Base-by-base conservation (phyloP, 37 sponge, comb jelly and placozoan species). In the Beroe ovata region DNA sequence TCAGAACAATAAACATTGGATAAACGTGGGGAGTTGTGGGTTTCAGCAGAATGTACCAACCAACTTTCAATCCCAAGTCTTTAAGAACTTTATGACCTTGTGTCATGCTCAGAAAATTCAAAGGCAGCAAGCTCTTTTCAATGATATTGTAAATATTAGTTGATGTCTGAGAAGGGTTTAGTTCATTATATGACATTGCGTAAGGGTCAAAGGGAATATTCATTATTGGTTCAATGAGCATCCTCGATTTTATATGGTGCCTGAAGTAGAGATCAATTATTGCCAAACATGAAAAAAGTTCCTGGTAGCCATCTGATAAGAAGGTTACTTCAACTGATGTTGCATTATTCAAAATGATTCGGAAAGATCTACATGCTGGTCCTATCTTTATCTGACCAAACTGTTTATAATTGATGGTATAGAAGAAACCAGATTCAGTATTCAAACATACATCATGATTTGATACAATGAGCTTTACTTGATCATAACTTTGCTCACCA, bases 101-200 rank as follows among this genome's bases (percentile, higher is more conserved):
- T 33, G 25, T 66, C 18, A 66, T 30, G 34, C 69, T 66, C 16
- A 66, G 16, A 66, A 66, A 66, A 11, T 66, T 66, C 35, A 66
- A 33, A 30, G 69, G 69, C 25, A 66, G 35, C 2, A 11, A 18
- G 34, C 69, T 66, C 16, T 30, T 66, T 66, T 66, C 69, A 32
- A 66, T 66, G 18, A 66, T 32, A 66, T 66, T 66, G 34, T 66
- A 66, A 30, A 66, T 66, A 66, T 66, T 66, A 8, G 69, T 66
- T 11, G 69, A 26, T 34, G 69, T 66, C 34, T 66, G 69, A 18
- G 69, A 66, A 25, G 25, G 69, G 69, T 66, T 66, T 4, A 66
- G 69, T 66, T 66, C 69, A 66, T 66, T 66, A 16, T 66, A 66
- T 66, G 69, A 29, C 69, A 66, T 66, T 29, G 69, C 69, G 34